A percentile compares a stretch with the other conserved stretches of the same genome.
Evolutionary conservation across 92 coral and sea anemone species (phyloP).

Genomic region (Phenganax stokvisi): DNA sequence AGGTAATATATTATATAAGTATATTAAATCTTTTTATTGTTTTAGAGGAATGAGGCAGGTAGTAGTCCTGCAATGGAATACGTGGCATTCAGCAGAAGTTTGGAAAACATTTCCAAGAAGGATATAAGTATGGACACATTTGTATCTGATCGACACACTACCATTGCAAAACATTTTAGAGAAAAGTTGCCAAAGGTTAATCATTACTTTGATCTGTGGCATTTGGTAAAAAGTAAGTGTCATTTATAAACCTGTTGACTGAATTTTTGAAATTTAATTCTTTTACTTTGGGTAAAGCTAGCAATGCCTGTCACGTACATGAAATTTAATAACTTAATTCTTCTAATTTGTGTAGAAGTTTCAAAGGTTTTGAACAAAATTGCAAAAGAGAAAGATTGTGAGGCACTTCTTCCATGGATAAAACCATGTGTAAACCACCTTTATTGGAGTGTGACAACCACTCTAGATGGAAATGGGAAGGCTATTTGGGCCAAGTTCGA

Average conservation of each 20-base stretch:
- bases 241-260: not conserved
- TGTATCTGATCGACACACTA: conserved; percentile 44
- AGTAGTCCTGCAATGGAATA: conserved; percentile 30
- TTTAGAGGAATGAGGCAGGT: conserved; percentile 42
- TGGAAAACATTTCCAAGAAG: conserved; percentile 2
- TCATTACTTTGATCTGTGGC: conserved; percentile 57
- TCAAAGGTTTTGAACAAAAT: conserved; percentile 20
- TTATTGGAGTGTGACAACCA: conserved; percentile 58
- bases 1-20: not conserved
- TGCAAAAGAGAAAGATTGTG: conserved; percentile 41
- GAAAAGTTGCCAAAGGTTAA: conserved; percentile 38
- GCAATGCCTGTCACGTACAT: not conserved
- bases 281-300: not conserved
- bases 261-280: not conserved
- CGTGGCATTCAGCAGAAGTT: conserved; percentile 3
- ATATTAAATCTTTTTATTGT: not conserved
- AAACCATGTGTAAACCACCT: conserved; percentile 46
- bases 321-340: not conserved
- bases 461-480: conserved; percentile 54
- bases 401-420: conserved; percentile 33
- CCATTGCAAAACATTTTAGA: conserved; percentile 54
- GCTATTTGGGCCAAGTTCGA: conserved; percentile 59
- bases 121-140: conserved; percentile 17
- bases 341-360: not conserved
- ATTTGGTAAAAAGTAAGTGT: conserved; percentile 46